Base-by-base conservation (phyloP, 2,113 vertebrate species). In the Ploceus nigricollis region DNA sequence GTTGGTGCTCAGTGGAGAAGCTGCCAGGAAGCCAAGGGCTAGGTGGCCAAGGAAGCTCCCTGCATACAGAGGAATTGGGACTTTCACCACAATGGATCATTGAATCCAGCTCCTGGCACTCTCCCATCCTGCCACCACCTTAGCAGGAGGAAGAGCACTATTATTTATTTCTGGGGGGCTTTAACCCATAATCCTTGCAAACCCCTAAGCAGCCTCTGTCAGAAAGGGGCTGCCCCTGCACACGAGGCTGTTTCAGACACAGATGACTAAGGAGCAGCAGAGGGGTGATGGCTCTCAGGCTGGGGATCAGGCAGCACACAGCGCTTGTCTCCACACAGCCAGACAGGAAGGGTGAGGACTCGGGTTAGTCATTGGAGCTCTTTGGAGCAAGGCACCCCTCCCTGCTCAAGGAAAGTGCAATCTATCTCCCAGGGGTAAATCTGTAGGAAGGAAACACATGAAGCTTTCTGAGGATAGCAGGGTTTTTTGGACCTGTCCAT, bases 11-110 rank as follows among this genome's bases (percentile, higher is more conserved):
- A 15, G 65, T 1, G 1, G 50, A 27, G 70, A 72, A 71, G 79
- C 60, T 3, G 45, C 31, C 16, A 45, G 27, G 54, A 28, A 24
- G 20, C 12, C 1, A 37, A 8, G 0, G 35, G 58, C 89, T 40
- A 40, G 13, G 24, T 6, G 2, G 57, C 25, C 1, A 5, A 39
- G 11, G 23, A 19, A 64, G 14, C 44, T 40, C 60, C 31, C 64
- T 22, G 5, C 9, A 24, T 0, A 0, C 2, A n/a, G 31, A 40
- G 24, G 22, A 63, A 37, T 1, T 10, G 6, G 9, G 25, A 61
- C 23, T 47, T 42, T 11, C 61, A 54, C 50, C 30, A 5, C 42
- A 33, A 3, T 0, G 2, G 25, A 15, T 31, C 63, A 48, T 0
- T 19, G 56, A 70, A 42, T 28, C 42, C 54, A 61, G 1, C 15